These are phyloP conservation scores for Dichetophora obliterata DNA, from an alignment of 2,888 invertebrate genomes.

Conservation along the genomic window DNA sequence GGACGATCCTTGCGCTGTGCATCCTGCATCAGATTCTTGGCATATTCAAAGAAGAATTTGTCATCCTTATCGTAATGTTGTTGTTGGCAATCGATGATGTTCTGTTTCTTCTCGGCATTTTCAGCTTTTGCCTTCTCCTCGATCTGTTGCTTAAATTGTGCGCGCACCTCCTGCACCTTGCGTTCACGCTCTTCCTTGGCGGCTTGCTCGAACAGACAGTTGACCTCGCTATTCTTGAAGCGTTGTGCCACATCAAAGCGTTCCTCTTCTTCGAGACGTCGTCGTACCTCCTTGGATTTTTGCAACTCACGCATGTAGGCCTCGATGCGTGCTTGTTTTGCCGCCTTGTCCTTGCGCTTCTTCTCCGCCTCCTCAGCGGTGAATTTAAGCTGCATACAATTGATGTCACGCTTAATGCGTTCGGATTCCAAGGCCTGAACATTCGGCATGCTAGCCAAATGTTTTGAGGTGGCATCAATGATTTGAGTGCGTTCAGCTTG, in stretches of 20 bases:
- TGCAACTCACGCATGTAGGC: slow-evolving; percentile 60
- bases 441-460: slow-evolving; percentile 69
- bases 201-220: slow-evolving; percentile 51
- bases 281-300: slow-evolving; percentile 52
- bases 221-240: slow-evolving; percentile 58
- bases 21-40: slow-evolving; percentile 58
- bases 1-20: slow-evolving; percentile 62
- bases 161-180: slow-evolving; percentile 52
- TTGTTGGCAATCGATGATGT: slow-evolving; percentile 44
- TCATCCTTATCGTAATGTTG: slow-evolving; percentile 58
- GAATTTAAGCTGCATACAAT: slow-evolving; percentile 69
- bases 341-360: slow-evolving; percentile 57
- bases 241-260: slow-evolving; percentile 59
- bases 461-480: slow-evolving; percentile 70
- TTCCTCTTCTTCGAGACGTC: slow-evolving; percentile 51
- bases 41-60: slow-evolving; percentile 62
- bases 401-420: slow-evolving; percentile 71
- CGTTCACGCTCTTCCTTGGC: slow-evolving; percentile 56
- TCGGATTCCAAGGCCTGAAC: slow-evolving; percentile 70
- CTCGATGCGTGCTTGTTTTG: slow-evolving; percentile 60
- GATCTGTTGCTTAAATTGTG: slow-evolving; percentile 55
- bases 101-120: slow-evolving; percentile 43
- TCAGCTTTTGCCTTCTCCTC: slow-evolving; percentile 55
- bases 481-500: slow-evolving; percentile 69
- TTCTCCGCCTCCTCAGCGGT: slow-evolving; percentile 63